Percentiles rank a stretch among this genome's conserved stretches.
These are phyloP conservation scores for Hydrolagus affinis DNA, from an alignment of 2,113 vertebrate genomes.

Conservation along the genomic window DNA sequence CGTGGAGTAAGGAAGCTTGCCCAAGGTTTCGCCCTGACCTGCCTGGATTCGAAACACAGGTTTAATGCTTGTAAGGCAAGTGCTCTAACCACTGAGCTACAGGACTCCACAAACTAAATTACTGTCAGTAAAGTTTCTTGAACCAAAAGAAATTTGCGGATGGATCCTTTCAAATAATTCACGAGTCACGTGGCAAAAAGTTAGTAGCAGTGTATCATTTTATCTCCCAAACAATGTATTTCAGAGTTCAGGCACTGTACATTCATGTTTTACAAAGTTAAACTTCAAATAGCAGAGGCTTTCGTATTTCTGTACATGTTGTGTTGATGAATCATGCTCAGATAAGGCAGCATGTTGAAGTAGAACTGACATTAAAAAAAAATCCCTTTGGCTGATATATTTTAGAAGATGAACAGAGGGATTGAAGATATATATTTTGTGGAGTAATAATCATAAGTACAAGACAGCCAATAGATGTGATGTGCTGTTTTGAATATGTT, in stretches of 20 bases:
- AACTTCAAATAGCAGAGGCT: neutral
- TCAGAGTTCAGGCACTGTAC: neutral
- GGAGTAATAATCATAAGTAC: too few relatives aligned
- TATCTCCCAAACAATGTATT: neutral
- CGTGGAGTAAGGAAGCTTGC: too few relatives aligned
- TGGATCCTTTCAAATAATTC: neutral
- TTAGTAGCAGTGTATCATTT: neutral
- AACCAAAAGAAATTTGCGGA: neutral
- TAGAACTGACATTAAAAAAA: too few relatives aligned
- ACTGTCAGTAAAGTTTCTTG: neutral
- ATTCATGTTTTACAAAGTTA: neutral
- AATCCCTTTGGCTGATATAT: too few relatives aligned
- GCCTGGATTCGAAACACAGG: too few relatives aligned
- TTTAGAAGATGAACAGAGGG: too few relatives aligned
- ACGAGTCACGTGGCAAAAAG: neutral
- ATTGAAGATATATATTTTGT: too few relatives aligned
- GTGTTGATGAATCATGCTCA: neutral
- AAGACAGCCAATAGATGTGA: neutral
- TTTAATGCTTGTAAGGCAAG: too few relatives aligned
- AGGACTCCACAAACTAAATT: too few relatives aligned
- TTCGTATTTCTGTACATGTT: neutral
- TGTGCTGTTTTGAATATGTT: neutral
- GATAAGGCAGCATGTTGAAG: neutral
- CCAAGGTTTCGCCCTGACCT: too few relatives aligned
- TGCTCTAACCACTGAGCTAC: too few relatives aligned